Evolutionary conservation across 2,888 invertebrate genomes (phyloP).

Genomic region (Allolobophora icterica): DNA sequence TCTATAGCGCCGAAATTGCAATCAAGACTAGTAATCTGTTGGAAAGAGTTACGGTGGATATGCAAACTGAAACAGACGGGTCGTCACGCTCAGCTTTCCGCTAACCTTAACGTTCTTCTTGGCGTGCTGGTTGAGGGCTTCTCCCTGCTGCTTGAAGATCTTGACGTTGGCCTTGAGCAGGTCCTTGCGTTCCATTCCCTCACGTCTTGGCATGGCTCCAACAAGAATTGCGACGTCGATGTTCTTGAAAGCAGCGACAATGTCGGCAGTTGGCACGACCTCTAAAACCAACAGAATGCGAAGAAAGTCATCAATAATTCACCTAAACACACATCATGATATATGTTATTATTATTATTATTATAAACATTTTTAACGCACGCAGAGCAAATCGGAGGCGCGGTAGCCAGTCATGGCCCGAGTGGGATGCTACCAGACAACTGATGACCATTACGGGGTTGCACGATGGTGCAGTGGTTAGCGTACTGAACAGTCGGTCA

Average conservation of each 20-base stretch:
- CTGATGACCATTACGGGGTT: too few relatives aligned
- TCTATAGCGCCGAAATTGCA: background rate
- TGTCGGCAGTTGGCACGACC: constrained; percentile 85
- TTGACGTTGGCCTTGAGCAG: constrained; percentile 94
- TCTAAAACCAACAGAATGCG: constrained; percentile 63
- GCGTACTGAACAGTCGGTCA: too few relatives aligned
- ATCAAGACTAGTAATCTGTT: too few relatives aligned
- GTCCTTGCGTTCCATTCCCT: constrained; percentile 99
- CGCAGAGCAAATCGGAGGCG: too few relatives aligned
- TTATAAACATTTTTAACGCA: too few relatives aligned
- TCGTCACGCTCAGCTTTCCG: background rate
- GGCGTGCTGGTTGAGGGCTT: constrained; percentile 87
- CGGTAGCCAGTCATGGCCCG: too few relatives aligned
- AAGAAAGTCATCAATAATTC: background rate
- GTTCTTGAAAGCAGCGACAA: constrained; percentile 90
- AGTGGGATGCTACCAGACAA: too few relatives aligned
- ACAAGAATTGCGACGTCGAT: constrained; percentile 95
- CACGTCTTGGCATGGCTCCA: constrained; percentile 95
- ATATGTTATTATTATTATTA: too few relatives aligned
- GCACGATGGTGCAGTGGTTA: too few relatives aligned
- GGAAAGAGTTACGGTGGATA: too few relatives aligned
- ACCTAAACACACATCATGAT: too few relatives aligned
- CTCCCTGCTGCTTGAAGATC: constrained; percentile 96
- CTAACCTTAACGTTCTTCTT: constrained; percentile 84
- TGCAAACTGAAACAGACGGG: too few relatives aligned